Base-by-base conservation (phyloP, 2,113 vertebrate genomes). In the Dromiciops gliroides region DNA sequence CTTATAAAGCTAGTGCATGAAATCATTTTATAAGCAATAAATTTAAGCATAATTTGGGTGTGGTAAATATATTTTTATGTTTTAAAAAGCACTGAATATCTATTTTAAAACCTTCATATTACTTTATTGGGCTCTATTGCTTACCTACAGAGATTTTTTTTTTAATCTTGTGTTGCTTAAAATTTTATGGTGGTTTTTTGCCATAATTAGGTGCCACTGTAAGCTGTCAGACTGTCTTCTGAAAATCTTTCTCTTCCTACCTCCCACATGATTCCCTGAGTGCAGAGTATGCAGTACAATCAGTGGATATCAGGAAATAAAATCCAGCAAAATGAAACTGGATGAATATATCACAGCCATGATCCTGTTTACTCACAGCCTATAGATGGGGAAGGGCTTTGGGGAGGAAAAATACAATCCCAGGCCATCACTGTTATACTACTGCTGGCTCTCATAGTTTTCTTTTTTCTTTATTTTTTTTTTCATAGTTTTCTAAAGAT, bases 191-290 rank as follows among this genome's bases (percentile, higher is more conserved):
- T 97, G 92, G 60, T 90, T 98, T 56, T 56, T 96, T 92, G 53
- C 94, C 90, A 94, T 98, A 98, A 97, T 98, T 98, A 97, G 52
- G 91, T 95, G 50, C 0, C 83, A 48, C 95, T 98, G 95, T 95
- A 93, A 97, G 91, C 94, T 98, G 92, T 97, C 94, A 97, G 93
- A 97, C 24, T 96, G 67, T 97, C 96, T 96, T 98, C 94, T 98
- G 98, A 48, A 94, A 96, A 91, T 97, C 96, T 98, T 98, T 37
- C 95, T 97, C 89, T 93, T 98, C 97, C 96, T 96, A 96, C 95
- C 98, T 96, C 97, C 98, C 95, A 96, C 96, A 97, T 96, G 96
- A 96, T 97, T 97, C 93, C 95, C 96, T 89, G 94, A 92, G 94
- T 96, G 89, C 95, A 90, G 96, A 96, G 93, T 96, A 97, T 94